Percentiles rank a stretch among this genome's conserved stretches.
phyloP scores from a whole-genome alignment of 2,888 invertebrate species.

The Idaea aversata region DNA sequence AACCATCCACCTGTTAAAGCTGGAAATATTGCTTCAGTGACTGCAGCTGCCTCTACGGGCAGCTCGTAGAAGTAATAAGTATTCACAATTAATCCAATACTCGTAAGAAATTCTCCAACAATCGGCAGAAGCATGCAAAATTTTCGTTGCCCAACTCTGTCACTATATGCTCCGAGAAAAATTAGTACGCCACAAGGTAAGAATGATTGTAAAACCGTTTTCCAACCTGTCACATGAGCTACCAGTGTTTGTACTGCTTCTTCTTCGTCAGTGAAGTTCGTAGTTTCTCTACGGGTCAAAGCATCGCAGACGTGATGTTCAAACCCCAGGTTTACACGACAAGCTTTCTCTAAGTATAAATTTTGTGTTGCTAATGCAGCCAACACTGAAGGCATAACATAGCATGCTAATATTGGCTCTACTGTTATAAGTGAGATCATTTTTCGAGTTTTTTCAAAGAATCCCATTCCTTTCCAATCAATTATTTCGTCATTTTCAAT shows the following conservation, averaged over 20 bases:
- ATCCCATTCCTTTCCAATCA: constrained; percentile 73
- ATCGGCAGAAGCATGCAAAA: constrained; percentile 92
- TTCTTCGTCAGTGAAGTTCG: constrained; percentile 79
- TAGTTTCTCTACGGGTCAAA: constrained; percentile 86
- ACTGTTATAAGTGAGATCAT: constrained; percentile 85
- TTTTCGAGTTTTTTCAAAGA: constrained; percentile 78
- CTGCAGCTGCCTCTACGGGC: constrained; percentile 89
- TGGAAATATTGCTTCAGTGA: constrained; percentile 90
- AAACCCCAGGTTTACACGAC: constrained; percentile 89
- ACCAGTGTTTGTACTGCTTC: constrained; percentile 86
- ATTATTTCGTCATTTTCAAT: constrained; percentile 44
- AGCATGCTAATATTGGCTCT: constrained; percentile 87
- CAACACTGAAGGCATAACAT: constrained; percentile 83
- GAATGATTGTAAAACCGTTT: constrained; percentile 90
- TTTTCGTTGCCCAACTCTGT: constrained; percentile 84
- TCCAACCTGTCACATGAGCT: constrained; percentile 92
- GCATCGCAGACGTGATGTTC: constrained; percentile 88
- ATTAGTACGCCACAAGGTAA: constrained; percentile 89
- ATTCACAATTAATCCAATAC: constrained; percentile 88
- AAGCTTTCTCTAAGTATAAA: constrained; percentile 92
- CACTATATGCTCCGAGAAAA: constrained; percentile 90
- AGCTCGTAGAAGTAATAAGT: constrained; percentile 89
- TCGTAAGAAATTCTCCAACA: constrained; percentile 88
- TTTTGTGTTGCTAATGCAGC: constrained; percentile 91
- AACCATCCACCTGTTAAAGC: constrained; percentile 92